Evolutionary conservation across 2,888 invertebrate species (phyloP), one percentile per base, ranked within the genome.

Genomic region (Noctua comes): DNA sequence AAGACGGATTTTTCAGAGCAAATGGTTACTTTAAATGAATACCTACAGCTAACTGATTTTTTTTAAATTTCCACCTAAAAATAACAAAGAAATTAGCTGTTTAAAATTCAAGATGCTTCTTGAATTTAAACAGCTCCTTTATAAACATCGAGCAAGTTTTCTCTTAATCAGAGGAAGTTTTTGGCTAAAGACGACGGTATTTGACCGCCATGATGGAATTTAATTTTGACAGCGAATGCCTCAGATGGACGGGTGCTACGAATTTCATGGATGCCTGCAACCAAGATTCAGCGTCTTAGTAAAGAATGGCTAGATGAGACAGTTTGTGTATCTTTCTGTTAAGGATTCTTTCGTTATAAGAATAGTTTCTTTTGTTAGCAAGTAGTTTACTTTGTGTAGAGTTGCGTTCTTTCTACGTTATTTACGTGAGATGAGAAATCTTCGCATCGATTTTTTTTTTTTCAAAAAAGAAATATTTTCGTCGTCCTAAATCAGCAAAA

Each of bases 211-310:
- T 82, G 43, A 40, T 43, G 85, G 86, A 88, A 86, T 88, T 87
- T 85, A 89, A 89, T 87, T 88, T 88, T 82, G 90, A 85, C 86
- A 85, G 80, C 59, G 83, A 83, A 88, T 90, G 79, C 81, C 77
- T 68, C 43, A 66, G 65, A 71, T 78, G 83, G 81, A 78, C 80
- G 82, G 76, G 84, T 77, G 86, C 88, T 88, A 87, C 72, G 85
- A 89, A 91, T 92, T 90, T 90, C 90, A 89, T 87, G 88, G 89
- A 91, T 90, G 90, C 87, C 89, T 89, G 89, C 86, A 80, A 43
- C 76, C 66, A 78, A 81, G 74, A 81, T 70, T 36, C 51, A 83
- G 73, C 13, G 21, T 24, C 64, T 82, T 84, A 66, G 48, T 18
- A 54, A 68, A 64, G 72, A 83, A 73, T 57, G 57, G 21, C 86